Percentiles rank a stretch among this genome's conserved stretches.
Evolutionary conservation across 2,888 invertebrate genomes (phyloP).

Genomic region (Nezara viridula): DNA sequence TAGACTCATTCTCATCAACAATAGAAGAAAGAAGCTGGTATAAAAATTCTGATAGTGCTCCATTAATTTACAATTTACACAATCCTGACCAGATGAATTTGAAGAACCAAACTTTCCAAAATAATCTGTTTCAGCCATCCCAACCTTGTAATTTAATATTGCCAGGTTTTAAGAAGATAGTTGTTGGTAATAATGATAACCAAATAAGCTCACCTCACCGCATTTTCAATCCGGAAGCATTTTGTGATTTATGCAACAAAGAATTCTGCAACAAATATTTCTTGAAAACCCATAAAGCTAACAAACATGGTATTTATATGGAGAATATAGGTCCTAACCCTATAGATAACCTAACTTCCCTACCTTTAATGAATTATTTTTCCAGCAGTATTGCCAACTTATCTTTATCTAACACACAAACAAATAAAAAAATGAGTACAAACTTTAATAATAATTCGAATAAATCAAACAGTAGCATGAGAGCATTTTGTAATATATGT

Average conservation of each 20-base stretch:
- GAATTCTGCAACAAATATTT: slow-evolving; percentile 99
- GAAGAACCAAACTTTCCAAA: slow-evolving; percentile 62
- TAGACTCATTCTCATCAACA: slow-evolving; percentile 53
- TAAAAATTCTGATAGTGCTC: slow-evolving; percentile 59
- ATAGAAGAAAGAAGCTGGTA: slow-evolving; percentile 63
- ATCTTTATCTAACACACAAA: slow-evolving; percentile 59
- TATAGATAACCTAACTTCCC: slow-evolving; percentile 63
- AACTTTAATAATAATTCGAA: slow-evolving; percentile 58
- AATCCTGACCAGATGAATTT: slow-evolving; percentile 62
- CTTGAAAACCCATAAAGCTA: slow-evolving; percentile 96
- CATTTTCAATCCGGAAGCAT: slow-evolving; percentile 97
- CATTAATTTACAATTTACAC: slow-evolving; percentile 59
- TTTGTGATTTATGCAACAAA: slow-evolving; percentile 97
- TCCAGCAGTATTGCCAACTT: slow-evolving; percentile 63
- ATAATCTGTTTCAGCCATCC: slow-evolving; percentile 61
- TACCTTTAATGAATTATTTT: slow-evolving; percentile 65
- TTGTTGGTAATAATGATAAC: slow-evolving; percentile 63
- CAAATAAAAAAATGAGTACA: slow-evolving; percentile 47
- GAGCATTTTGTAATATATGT: slow-evolving; percentile 94
- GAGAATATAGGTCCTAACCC: slow-evolving; percentile 67
- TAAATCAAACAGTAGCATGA: slow-evolving; percentile 64
- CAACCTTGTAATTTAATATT: slow-evolving; percentile 61
- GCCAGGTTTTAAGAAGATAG: slow-evolving; percentile 63
- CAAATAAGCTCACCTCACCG: slow-evolving; percentile 69
- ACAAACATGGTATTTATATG: slow-evolving; percentile 94